Conservation (phyloP, 2,113 vertebrate genomes). For the Podarcis raffonei region DNA sequence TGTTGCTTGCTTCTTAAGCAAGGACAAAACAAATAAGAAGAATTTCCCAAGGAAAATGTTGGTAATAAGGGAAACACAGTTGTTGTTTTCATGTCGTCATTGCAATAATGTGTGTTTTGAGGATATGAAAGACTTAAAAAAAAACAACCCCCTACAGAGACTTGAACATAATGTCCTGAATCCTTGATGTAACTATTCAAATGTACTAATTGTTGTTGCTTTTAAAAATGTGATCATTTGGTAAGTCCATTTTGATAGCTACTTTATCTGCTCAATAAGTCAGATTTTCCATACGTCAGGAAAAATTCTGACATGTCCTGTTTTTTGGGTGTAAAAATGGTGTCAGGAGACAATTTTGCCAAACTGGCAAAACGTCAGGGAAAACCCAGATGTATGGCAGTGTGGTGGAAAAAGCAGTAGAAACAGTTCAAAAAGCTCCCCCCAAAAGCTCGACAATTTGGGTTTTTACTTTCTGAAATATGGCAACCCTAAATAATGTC, state of each 20-base stretch:
- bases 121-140: neutral
- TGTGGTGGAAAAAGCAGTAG: no score
- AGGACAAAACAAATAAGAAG: neutral
- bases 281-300: no score
- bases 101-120: neutral
- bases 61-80: neutral
- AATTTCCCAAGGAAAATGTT: neutral
- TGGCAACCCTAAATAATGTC: neutral
- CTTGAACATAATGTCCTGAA: neutral
- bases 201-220: neutral
- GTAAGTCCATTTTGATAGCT: conserved; percentile 24
- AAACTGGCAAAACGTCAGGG: no score
- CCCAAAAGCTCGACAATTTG: no score
- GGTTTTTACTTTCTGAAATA: no score
- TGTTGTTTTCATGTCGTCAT: neutral
- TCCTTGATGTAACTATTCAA: conserved; percentile 3
- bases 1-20: neutral
- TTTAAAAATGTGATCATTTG: neutral
- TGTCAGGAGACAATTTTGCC: no score
- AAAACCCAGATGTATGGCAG: no score
- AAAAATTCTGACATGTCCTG: no score
- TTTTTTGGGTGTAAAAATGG: no score
- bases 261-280: neutral
- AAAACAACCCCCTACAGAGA: neutral
- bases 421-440: no score